Conservation (phyloP, 2,888 invertebrate genomes). For the Perizoma flavofasciatum region DNA sequence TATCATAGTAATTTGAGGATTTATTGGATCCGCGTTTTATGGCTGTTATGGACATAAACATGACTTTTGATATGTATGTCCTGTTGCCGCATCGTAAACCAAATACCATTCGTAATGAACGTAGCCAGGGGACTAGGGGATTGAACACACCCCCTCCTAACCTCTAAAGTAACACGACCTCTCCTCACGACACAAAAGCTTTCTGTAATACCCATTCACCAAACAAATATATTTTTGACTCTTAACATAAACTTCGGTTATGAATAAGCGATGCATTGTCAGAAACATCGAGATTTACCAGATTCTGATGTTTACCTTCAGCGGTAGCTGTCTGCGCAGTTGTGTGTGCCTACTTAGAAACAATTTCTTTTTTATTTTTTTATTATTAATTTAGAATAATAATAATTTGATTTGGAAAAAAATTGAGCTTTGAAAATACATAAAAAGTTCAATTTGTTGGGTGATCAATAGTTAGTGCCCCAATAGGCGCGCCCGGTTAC, state of each 20-base stretch:
- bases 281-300: constrained; percentile 31
- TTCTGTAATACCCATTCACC: constrained; percentile 15
- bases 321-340: constrained; percentile 31
- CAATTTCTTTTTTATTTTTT: too few species aligned
- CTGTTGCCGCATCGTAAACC: constrained; percentile 19
- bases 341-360: constrained; percentile 29
- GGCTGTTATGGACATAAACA: constrained; percentile 1
- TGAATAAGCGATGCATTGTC: constrained; percentile 24
- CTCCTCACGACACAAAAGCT: neutral
- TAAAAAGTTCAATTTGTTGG: neutral
- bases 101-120: constrained; percentile 18
- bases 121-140: constrained; percentile 1
- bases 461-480: neutral
- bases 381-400: constrained; percentile 2
- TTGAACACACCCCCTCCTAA: neutral
- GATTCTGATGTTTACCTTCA: constrained; percentile 32
- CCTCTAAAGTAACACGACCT: neutral
- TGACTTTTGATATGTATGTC: constrained; percentile 8
- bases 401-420: too few species aligned
- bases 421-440: neutral
- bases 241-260: constrained; percentile 1
- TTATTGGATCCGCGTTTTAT: constrained; percentile 5
- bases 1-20: neutral
- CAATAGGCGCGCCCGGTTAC: neutral
- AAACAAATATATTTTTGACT: constrained; percentile 2